Evolutionary conservation across 2,113 vertebrate species (phyloP), one percentile per base, ranked within the genome.

Genomic region (Alces alces): DNA sequence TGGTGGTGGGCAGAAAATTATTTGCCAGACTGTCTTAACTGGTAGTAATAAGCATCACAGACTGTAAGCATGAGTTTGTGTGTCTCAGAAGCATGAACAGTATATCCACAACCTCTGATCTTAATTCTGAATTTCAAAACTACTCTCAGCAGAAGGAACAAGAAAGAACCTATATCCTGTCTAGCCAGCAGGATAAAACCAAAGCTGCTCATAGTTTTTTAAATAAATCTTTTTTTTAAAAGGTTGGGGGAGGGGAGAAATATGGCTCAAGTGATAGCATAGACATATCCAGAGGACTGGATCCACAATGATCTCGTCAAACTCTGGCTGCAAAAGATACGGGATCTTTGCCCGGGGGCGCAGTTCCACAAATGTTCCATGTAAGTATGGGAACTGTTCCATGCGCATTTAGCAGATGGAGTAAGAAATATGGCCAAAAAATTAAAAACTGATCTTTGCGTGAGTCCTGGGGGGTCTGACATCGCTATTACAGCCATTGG

Each of bases 401-500:
- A 97, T 97, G 98, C 97, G 97, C 97, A 98, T 98, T 98, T 98
- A 98, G 93, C 98, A 98, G 98, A 98, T 98, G 98, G 97, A 98
- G 96, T 98, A 98, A 98, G 97, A 98, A 98, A 98, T 98, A 98
- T 97, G 92, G 98, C 98, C 98, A 98, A 98, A 98, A 98, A 97
- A 98, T 98, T 98, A 98, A 98, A 98, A 98, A 98, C 97, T 98
- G 98, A 98, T 98, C 97, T 98, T 98, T 97, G 98, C 50, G 28
- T 98, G 98, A 98, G 97, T 98, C 98, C 98, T 98, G 98, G 97
- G 98, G 98, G 98, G 98, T 98, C 98, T 98, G 97, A 98, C 98
- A 98, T 98, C 76, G 98, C 95, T 98, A 93, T 97, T 98, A 97
- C 95, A 97, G 97, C 76, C 94, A 96, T 98, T 98, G 98, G 98